phyloP scores from a whole-genome alignment of 2,113 vertebrate genomes.

The Poecilia latipinna region DNA sequence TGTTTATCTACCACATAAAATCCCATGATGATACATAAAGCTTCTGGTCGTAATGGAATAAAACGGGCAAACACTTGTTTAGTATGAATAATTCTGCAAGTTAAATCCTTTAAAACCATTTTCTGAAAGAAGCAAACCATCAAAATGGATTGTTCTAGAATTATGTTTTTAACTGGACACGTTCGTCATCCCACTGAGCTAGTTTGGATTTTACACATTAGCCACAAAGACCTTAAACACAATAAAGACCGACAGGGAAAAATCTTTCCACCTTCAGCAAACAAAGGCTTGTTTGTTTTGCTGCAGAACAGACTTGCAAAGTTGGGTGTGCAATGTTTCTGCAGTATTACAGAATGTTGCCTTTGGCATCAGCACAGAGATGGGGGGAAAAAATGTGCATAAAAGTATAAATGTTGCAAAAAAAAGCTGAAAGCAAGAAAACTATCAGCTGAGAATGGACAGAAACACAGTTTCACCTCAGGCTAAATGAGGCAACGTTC shows the following conservation, averaged over 20 bases:
- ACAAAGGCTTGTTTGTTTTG: constrained; percentile 48
- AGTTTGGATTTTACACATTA: neutral
- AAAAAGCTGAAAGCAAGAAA: constrained; percentile 30
- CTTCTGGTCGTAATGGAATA: no score
- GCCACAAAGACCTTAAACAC: constrained; percentile 20
- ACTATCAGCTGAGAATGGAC: constrained; percentile 43
- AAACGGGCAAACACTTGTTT: no score
- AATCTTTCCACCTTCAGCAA: constrained; percentile 29
- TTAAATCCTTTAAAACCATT: no score
- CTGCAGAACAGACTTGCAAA: constrained; percentile 40
- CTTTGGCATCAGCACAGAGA: constrained; percentile 26
- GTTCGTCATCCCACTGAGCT: neutral
- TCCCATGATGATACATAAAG: no score
- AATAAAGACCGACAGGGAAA: constrained; percentile 14
- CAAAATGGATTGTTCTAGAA: neutral
- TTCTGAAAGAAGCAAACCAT: no score
- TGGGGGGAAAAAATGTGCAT: neutral
- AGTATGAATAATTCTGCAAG: no score
- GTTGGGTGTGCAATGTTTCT: constrained; percentile 29
- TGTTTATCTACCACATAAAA: no score
- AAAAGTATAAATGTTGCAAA: constrained; percentile 31
- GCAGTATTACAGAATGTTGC: constrained; percentile 46
- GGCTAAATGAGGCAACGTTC: constrained; percentile 41
- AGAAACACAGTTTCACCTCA: constrained; percentile 26
- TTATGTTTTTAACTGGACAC: neutral